Conservation (phyloP, 2,113 vertebrate species). For the Phocoena sinus region DNA sequence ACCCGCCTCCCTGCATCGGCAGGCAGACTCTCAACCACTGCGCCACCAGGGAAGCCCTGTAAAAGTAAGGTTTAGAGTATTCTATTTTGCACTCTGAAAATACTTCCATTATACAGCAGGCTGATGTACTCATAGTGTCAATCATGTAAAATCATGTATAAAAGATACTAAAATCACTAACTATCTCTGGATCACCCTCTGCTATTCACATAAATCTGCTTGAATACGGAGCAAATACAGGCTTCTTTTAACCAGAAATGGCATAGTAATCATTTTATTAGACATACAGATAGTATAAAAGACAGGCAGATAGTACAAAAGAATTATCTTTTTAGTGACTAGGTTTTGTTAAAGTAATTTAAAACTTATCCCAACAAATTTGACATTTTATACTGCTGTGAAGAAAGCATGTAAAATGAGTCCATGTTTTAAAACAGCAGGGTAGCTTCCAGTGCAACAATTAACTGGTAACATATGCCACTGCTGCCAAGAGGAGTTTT, state of each 20-base stretch:
- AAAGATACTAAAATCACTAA: not conserved
- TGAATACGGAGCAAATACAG: not conserved
- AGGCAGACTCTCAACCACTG: no score
- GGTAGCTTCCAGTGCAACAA: slow-evolving; percentile 85
- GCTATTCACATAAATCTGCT: not conserved
- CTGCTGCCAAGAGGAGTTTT: slow-evolving; percentile 84
- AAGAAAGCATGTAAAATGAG: slow-evolving; percentile 80
- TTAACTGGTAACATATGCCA: slow-evolving; percentile 89
- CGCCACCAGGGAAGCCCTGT: not conserved
- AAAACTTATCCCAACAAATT: slow-evolving; percentile 79
- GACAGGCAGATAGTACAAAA: slow-evolving; percentile 71
- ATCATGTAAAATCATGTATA: not conserved
- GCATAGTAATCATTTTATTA: slow-evolving; percentile 65
- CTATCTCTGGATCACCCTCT: not conserved
- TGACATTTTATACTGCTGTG: slow-evolving; percentile 81
- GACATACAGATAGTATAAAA: slow-evolving; percentile 71
- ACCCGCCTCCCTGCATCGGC: no score
- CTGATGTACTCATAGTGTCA: not conserved
- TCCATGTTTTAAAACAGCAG: slow-evolving; percentile 84
- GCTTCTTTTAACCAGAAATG: slow-evolving; percentile 65
- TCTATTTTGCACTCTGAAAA: not conserved
- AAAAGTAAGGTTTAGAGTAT: not conserved
- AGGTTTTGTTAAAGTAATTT: slow-evolving; percentile 78
- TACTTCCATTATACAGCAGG: not conserved
- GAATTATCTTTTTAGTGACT: slow-evolving; percentile 69